Percentiles rank a stretch among this genome's conserved stretches.
These are phyloP conservation scores for Acronicta alni DNA, from an alignment of 2,888 invertebrate genomes.

Conservation along the genomic window DNA sequence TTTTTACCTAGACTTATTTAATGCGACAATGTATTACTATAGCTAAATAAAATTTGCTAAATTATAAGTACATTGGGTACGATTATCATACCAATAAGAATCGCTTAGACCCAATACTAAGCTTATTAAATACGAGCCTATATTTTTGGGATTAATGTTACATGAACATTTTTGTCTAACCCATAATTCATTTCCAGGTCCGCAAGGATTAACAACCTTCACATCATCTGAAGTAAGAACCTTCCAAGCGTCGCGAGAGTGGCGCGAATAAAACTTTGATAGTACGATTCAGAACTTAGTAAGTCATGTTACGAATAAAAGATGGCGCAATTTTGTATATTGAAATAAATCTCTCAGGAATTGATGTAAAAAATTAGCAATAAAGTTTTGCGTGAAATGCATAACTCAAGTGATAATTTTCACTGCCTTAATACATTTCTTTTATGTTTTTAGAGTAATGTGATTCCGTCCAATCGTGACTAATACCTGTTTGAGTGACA, in stretches of 20 bases:
- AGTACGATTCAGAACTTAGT: conserved; percentile 18
- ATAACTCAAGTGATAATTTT: conserved; percentile 65
- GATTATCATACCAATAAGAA: no score
- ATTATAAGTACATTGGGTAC: no score
- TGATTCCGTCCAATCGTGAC: conserved; percentile 61
- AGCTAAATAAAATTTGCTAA: no score
- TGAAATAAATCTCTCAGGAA: conserved; percentile 37
- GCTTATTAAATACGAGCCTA: no score
- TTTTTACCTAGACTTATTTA: no score
- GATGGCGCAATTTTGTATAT: conserved; percentile 46
- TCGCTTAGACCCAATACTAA: no score
- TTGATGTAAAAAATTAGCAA: conserved; percentile 25
- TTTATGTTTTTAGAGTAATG: conserved; percentile 39
- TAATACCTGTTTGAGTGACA: conserved; percentile 69
- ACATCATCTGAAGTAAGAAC: conserved; percentile 87
- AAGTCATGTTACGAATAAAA: conserved; percentile 27
- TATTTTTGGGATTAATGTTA: no score
- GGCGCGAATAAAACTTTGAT: conserved; percentile 73
- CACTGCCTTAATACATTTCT: conserved; percentile 65
- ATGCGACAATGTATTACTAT: no score
- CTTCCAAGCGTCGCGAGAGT: conserved; percentile 85
- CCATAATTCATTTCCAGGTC: conserved; percentile 68
- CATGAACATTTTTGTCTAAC: no score
- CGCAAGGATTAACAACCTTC: conserved; percentile 84
- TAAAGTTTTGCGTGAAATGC: conserved; percentile 57